Conservation (phyloP, 2,113 vertebrate genomes). For the Clarias gariepinus region DNA sequence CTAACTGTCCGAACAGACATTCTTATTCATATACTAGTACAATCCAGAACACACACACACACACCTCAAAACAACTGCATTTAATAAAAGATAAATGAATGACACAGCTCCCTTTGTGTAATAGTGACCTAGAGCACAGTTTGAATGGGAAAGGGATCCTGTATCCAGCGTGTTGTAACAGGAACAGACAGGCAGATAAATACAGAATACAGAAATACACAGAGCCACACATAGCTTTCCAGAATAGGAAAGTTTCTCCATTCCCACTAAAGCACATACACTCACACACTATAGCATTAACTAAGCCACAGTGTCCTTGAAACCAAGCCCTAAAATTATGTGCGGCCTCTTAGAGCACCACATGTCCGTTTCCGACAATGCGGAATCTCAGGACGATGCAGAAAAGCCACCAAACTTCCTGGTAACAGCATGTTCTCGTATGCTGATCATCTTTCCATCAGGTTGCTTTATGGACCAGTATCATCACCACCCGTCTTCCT, state of each 20-base stretch:
- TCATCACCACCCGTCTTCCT: neutral
- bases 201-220: constrained; percentile 1
- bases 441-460: neutral
- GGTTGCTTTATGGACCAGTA: neutral
- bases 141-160: neutral
- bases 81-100: neutral
- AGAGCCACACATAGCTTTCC: neutral
- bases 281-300: constrained; percentile 8
- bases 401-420: neutral
- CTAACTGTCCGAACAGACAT: neutral
- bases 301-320: constrained; percentile 3
- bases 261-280: neutral
- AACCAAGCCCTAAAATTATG: constrained; percentile 1
- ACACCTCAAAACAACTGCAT: neutral
- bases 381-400: neutral
- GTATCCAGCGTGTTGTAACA: constrained; percentile 30
- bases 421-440: constrained; percentile 10
- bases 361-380: neutral
- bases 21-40: constrained; percentile 5
- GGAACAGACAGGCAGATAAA: constrained; percentile 20
- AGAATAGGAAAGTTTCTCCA: neutral
- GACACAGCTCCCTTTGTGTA: neutral
- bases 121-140: neutral
- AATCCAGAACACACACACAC: neutral
- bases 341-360: neutral